A percentile compares a stretch with the other conserved stretches of the same genome.
Conservation (phyloP, 2,113 vertebrate species). For the Lathamus discolor region DNA sequence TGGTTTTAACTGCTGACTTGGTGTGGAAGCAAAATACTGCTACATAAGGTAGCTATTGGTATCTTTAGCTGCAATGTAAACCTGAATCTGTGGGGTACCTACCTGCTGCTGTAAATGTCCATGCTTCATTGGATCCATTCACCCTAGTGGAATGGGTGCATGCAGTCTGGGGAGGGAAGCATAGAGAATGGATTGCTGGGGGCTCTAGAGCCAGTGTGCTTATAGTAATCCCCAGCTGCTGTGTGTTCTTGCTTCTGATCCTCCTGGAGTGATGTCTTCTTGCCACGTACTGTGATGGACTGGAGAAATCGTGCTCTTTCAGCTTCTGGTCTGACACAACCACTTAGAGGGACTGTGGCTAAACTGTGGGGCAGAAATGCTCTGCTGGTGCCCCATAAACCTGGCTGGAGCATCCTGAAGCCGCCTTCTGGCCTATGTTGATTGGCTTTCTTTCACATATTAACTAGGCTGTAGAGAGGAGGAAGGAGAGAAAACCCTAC, state of each 20-base stretch:
- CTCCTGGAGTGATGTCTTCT: neutral
- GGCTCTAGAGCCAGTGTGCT: neutral
- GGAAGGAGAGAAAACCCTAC: neutral
- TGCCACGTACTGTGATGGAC: neutral
- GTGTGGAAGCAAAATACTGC: neutral
- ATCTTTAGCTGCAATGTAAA: neutral
- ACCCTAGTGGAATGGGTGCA: accelerated
- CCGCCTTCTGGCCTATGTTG: neutral
- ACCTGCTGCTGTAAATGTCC: neutral
- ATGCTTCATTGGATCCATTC: neutral
- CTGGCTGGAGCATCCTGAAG: neutral
- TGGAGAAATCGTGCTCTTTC: neutral
- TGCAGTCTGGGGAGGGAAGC: neutral
- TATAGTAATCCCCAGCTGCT: neutral
- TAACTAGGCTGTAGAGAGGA: neutral
- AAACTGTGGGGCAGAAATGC: neutral
- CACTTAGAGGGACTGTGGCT: neutral
- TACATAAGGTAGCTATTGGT: neutral
- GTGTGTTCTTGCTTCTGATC: neutral
- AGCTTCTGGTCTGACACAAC: neutral
- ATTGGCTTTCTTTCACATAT: neutral
- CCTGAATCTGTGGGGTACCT: neutral
- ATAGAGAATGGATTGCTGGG: neutral
- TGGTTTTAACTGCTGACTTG: neutral
- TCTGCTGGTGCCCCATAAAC: neutral